These are phyloP conservation scores for Eciton burchellii DNA, from an alignment of 1,140 invertebrate species.

Conservation along the genomic window DNA sequence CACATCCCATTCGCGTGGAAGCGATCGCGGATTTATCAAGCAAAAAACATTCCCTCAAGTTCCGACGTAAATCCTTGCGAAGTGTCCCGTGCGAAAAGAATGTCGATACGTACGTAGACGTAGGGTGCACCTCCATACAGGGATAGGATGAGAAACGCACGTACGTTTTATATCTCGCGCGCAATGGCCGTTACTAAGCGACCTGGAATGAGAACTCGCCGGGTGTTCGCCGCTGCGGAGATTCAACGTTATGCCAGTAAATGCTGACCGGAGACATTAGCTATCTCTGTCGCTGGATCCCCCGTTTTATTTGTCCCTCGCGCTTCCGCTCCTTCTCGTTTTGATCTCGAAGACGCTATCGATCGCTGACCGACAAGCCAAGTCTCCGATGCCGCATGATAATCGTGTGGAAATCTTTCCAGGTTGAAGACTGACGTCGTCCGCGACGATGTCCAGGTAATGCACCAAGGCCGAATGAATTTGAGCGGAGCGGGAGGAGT, in stretches of 20 bases:
- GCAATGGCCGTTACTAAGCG: constrained; percentile 65
- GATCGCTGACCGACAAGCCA: neutral
- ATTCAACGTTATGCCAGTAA: constrained; percentile 71
- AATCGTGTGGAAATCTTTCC: neutral
- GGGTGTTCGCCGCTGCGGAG: constrained; percentile 58
- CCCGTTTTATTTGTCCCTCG: constrained; percentile 27
- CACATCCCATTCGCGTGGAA: neutral
- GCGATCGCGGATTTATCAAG: too few species aligned
- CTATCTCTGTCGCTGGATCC: constrained; percentile 66
- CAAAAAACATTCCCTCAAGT: neutral
- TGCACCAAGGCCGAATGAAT: neutral
- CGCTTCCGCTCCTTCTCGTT: constrained; percentile 18
- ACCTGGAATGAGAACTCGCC: constrained; percentile 70
- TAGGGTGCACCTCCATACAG: neutral
- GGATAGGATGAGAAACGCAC: neutral
- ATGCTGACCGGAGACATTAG: constrained; percentile 74
- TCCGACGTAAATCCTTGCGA: neutral
- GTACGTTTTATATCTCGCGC: neutral
- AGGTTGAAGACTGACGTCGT: neutral
- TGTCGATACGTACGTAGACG: neutral
- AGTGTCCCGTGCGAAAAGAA: neutral
- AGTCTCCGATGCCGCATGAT: neutral
- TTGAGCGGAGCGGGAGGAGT: neutral
- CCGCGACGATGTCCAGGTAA: neutral
- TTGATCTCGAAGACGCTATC: constrained; percentile 21